These are phyloP conservation scores for Bothrops alternatus DNA, from an alignment of 2,797 vertebrate genomes.

Conservation along the genomic window DNA sequence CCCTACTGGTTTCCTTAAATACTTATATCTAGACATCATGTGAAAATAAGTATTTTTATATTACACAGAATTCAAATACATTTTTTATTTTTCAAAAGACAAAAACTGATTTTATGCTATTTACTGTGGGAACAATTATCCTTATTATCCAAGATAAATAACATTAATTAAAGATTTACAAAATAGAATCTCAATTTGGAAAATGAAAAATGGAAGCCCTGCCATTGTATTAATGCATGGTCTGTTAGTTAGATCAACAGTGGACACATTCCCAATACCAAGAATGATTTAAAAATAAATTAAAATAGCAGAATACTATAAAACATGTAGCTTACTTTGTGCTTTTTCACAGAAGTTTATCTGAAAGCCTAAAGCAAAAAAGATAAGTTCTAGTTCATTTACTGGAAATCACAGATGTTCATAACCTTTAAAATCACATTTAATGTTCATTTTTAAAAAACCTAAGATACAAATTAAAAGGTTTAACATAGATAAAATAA, in stretches of 20 bases:
- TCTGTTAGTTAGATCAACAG: constrained; percentile 74
- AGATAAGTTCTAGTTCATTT: constrained; percentile 75
- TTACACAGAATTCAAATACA: background rate
- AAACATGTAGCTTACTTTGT: constrained; percentile 82
- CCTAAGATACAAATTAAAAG: constrained; percentile 49
- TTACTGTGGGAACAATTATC: background rate
- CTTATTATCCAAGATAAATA: background rate
- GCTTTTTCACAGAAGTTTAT: constrained; percentile 87
- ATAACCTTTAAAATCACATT: constrained; percentile 56
- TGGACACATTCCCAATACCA: constrained; percentile 78
- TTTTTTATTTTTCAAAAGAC: background rate
- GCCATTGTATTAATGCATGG: constrained; percentile 34
- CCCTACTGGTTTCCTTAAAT: background rate
- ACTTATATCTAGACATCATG: accelerated
- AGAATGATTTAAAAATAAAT: constrained; percentile 73
- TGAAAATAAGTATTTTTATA: background rate
- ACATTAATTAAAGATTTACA: constrained; percentile 11
- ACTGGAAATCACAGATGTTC: constrained; percentile 55
- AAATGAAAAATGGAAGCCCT: constrained; percentile 64
- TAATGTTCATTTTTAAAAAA: constrained; percentile 4
- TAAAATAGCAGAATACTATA: constrained; percentile 69
- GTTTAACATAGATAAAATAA: constrained; percentile 35
- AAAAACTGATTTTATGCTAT: background rate
- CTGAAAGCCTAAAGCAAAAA: constrained; percentile 86
- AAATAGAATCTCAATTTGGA: background rate